Evolutionary conservation across 2,888 invertebrate genomes (phyloP), one percentile per base, ranked within the genome.

Genomic region (Melinaea marsaeus): DNA sequence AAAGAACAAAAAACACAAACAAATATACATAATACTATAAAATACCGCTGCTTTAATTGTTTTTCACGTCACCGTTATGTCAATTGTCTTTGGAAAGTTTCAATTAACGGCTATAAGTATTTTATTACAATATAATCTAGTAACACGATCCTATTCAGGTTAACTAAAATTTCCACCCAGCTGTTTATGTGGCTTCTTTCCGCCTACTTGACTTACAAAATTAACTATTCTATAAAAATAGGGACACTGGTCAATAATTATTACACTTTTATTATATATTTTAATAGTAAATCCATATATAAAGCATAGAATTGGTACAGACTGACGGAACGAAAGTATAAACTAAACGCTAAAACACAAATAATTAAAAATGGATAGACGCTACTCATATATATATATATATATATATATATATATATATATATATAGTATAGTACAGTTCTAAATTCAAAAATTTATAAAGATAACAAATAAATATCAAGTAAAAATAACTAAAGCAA

Each of bases 141-240:
- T 78, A 78, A 79, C 71, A 63, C 67, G 75, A 81, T 74, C 67
- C 74, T 58, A 65, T 60, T 62, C 65, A 66, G 73, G 69, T 74
- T 75, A 74, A 74, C 68, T 74, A 68, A 70, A 74, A 74, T 75
- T 78, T 76, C 77, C 73, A 74, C 63, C 68, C 67, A 70, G 72
- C 73, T 74, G 62, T 55, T 61, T 6, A 37, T 37, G 67, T 22
- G 79, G 81, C 70, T 81, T 81, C 81, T 72, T 78, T 81, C 79
- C 77, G 74, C 74, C 75, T 72, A 32, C 51, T 51, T 51, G 51
- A 32, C 51, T 51, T 51, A 51, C 51, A 51, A 51, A 51, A 22
- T 51, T 32, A 32, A 51, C 51, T 51, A 51, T 51, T 51, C 51
- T 9, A n/a, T 51, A 51, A 32, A 9, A 51, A 51, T 51, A 51